phyloP scores from a whole-genome alignment of 1,140 invertebrate species.

The Atta colombica region DNA sequence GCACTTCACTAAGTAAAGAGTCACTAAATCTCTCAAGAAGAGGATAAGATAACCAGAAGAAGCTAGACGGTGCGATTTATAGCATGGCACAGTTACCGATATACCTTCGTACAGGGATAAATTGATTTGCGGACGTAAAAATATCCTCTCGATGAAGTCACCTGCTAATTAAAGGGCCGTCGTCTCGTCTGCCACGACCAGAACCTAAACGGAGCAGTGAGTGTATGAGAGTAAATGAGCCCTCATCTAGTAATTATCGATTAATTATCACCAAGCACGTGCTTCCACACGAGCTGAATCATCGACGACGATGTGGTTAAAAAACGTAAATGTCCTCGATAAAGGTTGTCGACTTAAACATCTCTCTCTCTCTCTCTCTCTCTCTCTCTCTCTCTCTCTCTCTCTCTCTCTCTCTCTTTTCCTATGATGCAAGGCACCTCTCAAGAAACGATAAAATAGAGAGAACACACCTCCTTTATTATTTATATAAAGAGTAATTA shows the following conservation, averaged over 20 bases:
- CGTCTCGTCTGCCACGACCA: constrained; percentile 40
- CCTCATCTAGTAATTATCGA: constrained; percentile 54
- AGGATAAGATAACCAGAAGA: constrained; percentile 17
- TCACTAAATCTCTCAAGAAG: constrained; percentile 7
- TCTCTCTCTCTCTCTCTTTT: constrained; percentile 7
- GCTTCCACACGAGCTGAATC: constrained; percentile 59
- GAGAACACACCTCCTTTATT: constrained; percentile 16
- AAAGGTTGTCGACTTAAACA: constrained; percentile 49
- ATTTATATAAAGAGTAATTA: constrained; percentile 1
- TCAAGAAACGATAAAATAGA: constrained; percentile 32
- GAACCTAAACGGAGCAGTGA: constrained; percentile 50
- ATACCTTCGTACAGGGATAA: constrained; percentile 52
- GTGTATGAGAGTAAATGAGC: constrained; percentile 44
- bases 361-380: constrained; percentile 7
- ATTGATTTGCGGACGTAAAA: constrained; percentile 61
- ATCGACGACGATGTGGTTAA: constrained; percentile 57
- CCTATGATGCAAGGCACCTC: constrained; percentile 16
- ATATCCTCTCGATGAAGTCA: constrained; percentile 49
- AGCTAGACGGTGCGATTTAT: constrained; percentile 37
- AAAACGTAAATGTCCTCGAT: constrained; percentile 58
- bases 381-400: constrained; percentile 11
- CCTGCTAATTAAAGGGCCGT: constrained; percentile 58
- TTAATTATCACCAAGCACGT: constrained; percentile 60
- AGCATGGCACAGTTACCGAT: constrained; percentile 60
- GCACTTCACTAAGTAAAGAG: neutral